Evolutionary conservation across 2,888 invertebrate species (phyloP).

Genomic region (Acanthosepion esculentum): DNA sequence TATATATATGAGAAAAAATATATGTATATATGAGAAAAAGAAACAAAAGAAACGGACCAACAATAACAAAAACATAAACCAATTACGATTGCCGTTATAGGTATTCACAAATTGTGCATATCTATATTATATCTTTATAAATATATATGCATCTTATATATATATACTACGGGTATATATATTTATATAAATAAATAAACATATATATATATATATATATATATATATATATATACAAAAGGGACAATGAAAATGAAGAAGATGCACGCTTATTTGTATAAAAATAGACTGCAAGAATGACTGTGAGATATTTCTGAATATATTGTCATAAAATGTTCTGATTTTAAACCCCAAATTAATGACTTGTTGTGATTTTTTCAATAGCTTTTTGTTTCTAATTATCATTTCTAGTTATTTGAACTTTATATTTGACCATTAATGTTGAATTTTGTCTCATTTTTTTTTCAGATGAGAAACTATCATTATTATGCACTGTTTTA

Average conservation of each 20-base stretch:
- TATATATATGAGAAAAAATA: neutral
- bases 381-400: neutral
- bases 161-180: constrained; percentile 25
- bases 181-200: neutral
- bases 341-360: neutral
- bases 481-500: no score
- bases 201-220: constrained; percentile 16
- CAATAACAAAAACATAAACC: neutral
- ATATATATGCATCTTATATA: constrained; percentile 2
- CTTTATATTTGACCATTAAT: no score
- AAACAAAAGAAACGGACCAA: neutral
- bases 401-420: neutral
- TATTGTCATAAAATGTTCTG: constrained; percentile 33
- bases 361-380: neutral
- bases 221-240: constrained; percentile 8
- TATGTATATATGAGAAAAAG: no score
- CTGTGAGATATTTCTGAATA: neutral
- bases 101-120: constrained; percentile 1
- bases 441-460: no score
- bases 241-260: neutral
- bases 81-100: constrained; percentile 8
- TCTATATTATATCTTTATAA: neutral
- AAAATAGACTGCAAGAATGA: neutral
- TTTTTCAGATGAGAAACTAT: no score
- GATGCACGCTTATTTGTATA: neutral